Evolutionary conservation across 2,797 vertebrate genomes (phyloP).

Genomic region (Anomalospiza imberbis): DNA sequence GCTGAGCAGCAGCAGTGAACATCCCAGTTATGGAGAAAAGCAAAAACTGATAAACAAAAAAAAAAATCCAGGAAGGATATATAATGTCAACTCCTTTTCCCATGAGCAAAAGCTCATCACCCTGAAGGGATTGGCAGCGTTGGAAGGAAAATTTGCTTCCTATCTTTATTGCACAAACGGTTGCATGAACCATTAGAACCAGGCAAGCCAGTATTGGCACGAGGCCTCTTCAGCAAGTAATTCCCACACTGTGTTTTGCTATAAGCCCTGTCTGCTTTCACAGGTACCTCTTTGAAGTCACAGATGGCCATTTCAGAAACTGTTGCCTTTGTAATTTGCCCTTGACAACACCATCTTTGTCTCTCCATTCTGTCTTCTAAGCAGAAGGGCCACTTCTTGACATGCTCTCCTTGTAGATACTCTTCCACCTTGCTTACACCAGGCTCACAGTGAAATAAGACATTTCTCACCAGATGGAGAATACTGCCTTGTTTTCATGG

Average conservation of each 20-base stretch:
- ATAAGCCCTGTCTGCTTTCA: neutral
- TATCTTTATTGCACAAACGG: neutral
- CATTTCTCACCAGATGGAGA: neutral
- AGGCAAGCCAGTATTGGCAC: neutral
- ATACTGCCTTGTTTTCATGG: neutral
- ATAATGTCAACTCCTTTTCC: neutral
- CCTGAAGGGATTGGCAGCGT: neutral
- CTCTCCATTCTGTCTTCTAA: neutral
- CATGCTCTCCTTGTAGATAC: neutral
- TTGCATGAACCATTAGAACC: neutral
- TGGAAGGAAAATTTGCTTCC: neutral
- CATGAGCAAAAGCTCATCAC: neutral
- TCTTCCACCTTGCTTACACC: neutral
- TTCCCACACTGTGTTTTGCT: neutral
- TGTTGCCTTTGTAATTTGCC: neutral
- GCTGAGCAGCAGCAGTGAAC: neutral
- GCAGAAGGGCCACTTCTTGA: neutral
- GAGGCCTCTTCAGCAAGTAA: neutral
- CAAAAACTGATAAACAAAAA: neutral
- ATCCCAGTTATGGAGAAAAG: neutral
- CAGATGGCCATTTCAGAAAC: neutral
- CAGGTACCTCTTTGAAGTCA: neutral
- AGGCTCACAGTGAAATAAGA: neutral
- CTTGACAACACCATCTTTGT: rapidly evolving
- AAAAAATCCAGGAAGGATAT: neutral